These are phyloP conservation scores for Hylomyscus alleni DNA, from an alignment of 2,797 vertebrate species.

Conservation along the genomic window DNA sequence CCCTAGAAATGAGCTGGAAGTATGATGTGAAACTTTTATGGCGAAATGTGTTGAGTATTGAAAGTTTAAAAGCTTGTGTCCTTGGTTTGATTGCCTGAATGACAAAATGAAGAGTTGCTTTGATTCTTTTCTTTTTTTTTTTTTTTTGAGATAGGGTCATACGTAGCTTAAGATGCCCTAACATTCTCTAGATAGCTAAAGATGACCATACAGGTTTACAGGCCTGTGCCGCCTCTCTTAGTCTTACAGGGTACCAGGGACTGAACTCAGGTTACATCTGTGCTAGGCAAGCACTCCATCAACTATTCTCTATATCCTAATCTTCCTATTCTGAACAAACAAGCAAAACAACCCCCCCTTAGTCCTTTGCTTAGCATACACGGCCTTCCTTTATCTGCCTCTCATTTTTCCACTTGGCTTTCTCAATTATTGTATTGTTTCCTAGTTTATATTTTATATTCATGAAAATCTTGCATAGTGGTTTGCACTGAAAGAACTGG, in stretches of 20 bases:
- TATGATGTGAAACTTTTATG: slow-evolving; percentile 57
- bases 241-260: not conserved
- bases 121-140: not conserved
- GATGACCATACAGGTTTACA: not conserved
- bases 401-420: slow-evolving; percentile 33
- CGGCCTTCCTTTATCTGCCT: not conserved
- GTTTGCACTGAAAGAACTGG: not conserved
- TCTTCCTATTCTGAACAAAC: not conserved
- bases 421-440: not conserved
- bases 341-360: not conserved
- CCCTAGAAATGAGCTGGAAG: slow-evolving; percentile 64
- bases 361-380: not conserved
- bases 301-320: too few species aligned
- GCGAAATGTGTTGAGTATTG: slow-evolving; percentile 20
- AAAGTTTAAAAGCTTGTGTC: slow-evolving; percentile 36
- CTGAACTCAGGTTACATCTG: too few species aligned
- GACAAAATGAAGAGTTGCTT: slow-evolving; percentile 51
- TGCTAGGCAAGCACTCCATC: not conserved
- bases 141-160: not conserved
- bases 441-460: slow-evolving; percentile 22
- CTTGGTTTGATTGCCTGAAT: slow-evolving; percentile 30
- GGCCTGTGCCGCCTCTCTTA: not conserved
- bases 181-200: not conserved
- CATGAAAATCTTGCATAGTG: not conserved
- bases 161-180: not conserved